A percentile compares a stretch with the other conserved stretches of the same genome.
phyloP scores from a whole-genome alignment of 2,888 invertebrate genomes.

The Ichneumoninae sp. region DNA sequence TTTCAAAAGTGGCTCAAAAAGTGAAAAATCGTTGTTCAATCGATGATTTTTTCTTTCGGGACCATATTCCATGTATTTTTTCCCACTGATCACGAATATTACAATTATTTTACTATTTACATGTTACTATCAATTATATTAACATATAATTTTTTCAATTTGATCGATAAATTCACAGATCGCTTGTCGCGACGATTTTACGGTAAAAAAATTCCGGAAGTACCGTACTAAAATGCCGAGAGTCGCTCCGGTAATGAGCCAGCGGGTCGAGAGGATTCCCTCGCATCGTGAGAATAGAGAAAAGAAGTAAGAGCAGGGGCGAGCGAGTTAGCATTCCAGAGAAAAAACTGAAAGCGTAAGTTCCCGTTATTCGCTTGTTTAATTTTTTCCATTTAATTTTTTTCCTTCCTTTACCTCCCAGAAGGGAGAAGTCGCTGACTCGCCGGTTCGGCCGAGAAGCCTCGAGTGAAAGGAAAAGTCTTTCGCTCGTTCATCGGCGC shows the following conservation, averaged over 20 bases:
- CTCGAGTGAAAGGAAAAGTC: constrained; percentile 67
- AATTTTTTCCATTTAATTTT: constrained; percentile 1
- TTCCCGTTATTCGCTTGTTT: constrained; percentile 15
- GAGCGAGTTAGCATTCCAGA: constrained; percentile 17
- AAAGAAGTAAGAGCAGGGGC: constrained; percentile 46
- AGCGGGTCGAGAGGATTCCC: constrained; percentile 11
- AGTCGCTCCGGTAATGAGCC: background rate
- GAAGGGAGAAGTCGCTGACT: constrained; percentile 31
- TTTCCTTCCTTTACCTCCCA: background rate
- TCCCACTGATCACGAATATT: too few relatives aligned
- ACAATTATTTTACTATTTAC: too few relatives aligned
- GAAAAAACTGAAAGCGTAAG: constrained; percentile 48
- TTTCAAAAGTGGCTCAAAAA: too few relatives aligned
- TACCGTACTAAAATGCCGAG: background rate
- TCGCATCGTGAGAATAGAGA: constrained; percentile 28
- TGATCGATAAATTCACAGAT: too few relatives aligned
- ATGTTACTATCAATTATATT: background rate
- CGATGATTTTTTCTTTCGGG: too few relatives aligned
- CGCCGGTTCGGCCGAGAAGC: constrained; percentile 2
- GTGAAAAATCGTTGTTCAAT: too few relatives aligned
- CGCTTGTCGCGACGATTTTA: background rate
- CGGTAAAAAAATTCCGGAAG: background rate
- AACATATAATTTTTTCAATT: too few relatives aligned
- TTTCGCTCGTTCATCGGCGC: constrained; percentile 52
- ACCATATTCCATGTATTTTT: too few relatives aligned